Base-by-base conservation (phyloP, 2,113 vertebrate species). In the Lycocorax pyrrhopterus region DNA sequence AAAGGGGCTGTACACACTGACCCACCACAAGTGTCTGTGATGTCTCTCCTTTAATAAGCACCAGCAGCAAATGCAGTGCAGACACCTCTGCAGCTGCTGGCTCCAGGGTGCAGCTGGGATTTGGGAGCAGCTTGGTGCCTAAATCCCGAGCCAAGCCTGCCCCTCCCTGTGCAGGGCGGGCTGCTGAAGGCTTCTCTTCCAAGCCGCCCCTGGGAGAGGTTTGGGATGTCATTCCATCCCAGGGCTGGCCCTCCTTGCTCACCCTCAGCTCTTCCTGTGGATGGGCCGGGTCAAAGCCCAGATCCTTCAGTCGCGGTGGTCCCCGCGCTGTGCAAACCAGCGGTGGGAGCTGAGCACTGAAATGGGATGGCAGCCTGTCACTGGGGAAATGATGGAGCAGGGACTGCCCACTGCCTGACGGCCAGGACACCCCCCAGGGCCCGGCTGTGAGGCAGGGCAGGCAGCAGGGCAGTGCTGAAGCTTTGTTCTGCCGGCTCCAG, bases 151-250 rank as follows among this genome's bases (percentile, higher is more conserved):
- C 32, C 76, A 86, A 20, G 13, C 35, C 16, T 10, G 41, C 25
- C 49, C 29, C 10, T 43, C 49, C 37, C 23, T 0, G 0, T 22
- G 73, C 37, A 44, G 33, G 17, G 3, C 4, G 0, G 11, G 15
- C n/a, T 37, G n/a, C 21, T 53, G 78, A 12, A 58, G 44, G 21
- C 26, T 8, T 21, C 29, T 76, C 35, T 46, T 58, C 85, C 41
- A 41, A 23, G 22, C 8, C 68, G 47, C 25, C 21, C 37, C 84
- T n/a, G 46, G 25, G 30, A 83, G 37, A 73, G 37, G 29, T 44
- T 1, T 49, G 32, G 15, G 71, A 41, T 25, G 44, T 21, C 6
- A 27, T 26, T 33, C n/a, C 8, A 30, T 3, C 68, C 52, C 16
- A 4, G 6, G 55, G 37, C 44, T 47, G 49, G 43, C 43, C 20